phyloP scores from a whole-genome alignment of 2,113 vertebrate species.

The Cheirogaleus medius region DNA sequence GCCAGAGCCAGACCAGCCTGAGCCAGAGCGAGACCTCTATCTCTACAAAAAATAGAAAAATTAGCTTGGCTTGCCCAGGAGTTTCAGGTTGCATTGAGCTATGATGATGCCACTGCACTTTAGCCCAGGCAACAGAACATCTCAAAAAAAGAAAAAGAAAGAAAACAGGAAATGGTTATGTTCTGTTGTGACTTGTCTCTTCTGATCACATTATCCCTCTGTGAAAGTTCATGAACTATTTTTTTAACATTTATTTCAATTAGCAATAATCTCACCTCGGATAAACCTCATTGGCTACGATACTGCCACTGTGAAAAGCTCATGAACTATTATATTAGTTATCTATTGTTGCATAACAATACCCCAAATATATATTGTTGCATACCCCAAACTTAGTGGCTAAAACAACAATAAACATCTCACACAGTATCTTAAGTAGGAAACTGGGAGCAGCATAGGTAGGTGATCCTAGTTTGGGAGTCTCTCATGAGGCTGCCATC shows the following conservation, averaged over 20 bases:
- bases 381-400: not conserved
- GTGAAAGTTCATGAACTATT: not conserved
- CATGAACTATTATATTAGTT: constrained; percentile 5
- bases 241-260: too few relatives aligned
- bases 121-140: too few relatives aligned
- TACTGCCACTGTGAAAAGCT: not conserved
- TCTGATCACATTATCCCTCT: not conserved
- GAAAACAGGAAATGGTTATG: not conserved
- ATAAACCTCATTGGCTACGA: too few relatives aligned
- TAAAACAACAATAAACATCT: not conserved
- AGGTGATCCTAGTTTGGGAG: not conserved
- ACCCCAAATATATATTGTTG: too few relatives aligned
- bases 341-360: not conserved
- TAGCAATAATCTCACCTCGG: too few relatives aligned
- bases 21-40: too few relatives aligned
- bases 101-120: too few relatives aligned
- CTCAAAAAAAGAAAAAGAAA: too few relatives aligned
- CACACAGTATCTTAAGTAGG: not conserved
- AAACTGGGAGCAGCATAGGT: not conserved
- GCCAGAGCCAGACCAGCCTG: too few relatives aligned
- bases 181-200: not conserved
- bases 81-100: too few relatives aligned
- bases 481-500: not conserved
- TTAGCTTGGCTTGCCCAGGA: too few relatives aligned
- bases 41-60: too few relatives aligned